Conservation (phyloP, 1,140 invertebrate species). For the Megathymus violae region DNA sequence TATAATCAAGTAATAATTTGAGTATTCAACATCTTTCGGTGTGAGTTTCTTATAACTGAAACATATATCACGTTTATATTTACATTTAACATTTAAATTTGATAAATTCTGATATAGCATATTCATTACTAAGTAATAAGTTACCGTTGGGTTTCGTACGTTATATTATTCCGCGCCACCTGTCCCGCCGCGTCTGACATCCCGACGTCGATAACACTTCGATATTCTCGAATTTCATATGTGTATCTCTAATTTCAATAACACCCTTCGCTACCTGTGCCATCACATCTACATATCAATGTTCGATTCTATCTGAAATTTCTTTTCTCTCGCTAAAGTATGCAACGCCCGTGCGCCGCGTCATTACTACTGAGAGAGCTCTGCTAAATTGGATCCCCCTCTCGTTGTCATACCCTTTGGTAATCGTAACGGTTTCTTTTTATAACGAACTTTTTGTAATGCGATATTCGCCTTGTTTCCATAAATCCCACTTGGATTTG, state of each 20-base stretch:
- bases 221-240: slow-evolving; percentile 72
- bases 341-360: slow-evolving; percentile 75
- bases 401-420: slow-evolving; percentile 73
- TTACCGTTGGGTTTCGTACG: slow-evolving; percentile 18
- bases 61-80: neutral
- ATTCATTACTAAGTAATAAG: slow-evolving; percentile 6
- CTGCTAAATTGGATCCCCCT: slow-evolving; percentile 75
- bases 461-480: slow-evolving; percentile 76
- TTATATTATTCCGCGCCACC: slow-evolving; percentile 46
- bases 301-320: slow-evolving; percentile 69
- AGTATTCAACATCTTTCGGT: too few relatives aligned
- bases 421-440: slow-evolving; percentile 79
- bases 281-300: slow-evolving; percentile 81
- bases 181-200: slow-evolving; percentile 44
- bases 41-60: too few relatives aligned
- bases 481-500: too few relatives aligned
- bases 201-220: slow-evolving; percentile 52
- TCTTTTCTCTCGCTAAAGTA: slow-evolving; percentile 76
- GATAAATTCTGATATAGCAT: neutral
- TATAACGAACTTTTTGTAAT: slow-evolving; percentile 80
- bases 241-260: slow-evolving; percentile 81
- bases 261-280: slow-evolving; percentile 73
- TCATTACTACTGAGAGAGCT: slow-evolving; percentile 69
- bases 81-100: neutral
- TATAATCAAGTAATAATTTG: neutral